Evolutionary conservation across 2,113 vertebrate species (phyloP), one percentile per base, ranked within the genome.

Genomic region (Struthidea cinerea): DNA sequence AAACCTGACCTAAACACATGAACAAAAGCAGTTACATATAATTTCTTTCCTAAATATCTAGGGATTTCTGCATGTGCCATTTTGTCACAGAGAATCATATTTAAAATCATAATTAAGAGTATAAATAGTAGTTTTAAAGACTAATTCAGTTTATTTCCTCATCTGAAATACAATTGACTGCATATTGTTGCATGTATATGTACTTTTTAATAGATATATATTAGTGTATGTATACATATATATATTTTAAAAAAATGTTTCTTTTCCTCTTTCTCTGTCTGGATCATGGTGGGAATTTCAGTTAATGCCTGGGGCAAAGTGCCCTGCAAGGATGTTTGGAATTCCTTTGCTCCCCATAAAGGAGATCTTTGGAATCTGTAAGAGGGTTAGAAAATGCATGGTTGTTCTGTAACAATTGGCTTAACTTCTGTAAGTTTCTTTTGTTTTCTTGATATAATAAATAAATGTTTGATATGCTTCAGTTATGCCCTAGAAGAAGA

Each of bases 301-400:
- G 91, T 96, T 94, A 94, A 88, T 91, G 94, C 94, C 97, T 97
- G 91, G 13, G 70, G 92, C 90, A 92, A 94, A 96, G 92, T 84
- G 88, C 91, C 90, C 85, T 93, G 84, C 67, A 96, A 96, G 63
- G 92, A 98, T 97, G 95, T 85, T 87, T 97, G 88, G 89, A 98
- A 98, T 97, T 97, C 96, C 77, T 97, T 97, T 96, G 84, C 89
- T 96, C 44, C 68, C 63, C 77, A 61, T 78, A 94, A 95, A 97
- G 87, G 95, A 96, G 96, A 92, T 97, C 83, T 93, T 94, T 96
- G 78, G 84, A 96, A 69, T 94, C 88, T 86, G 52, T 93, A 91
- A 84, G 69, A 95, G 83, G 83, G 79, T 91, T 95, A 94, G 89
- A 96, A 91, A 95, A 59, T 80, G 87, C 7, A 6, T 39, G 13